phyloP scores from a whole-genome alignment of 2,113 vertebrate species.

The Phodopus roborovskii region DNA sequence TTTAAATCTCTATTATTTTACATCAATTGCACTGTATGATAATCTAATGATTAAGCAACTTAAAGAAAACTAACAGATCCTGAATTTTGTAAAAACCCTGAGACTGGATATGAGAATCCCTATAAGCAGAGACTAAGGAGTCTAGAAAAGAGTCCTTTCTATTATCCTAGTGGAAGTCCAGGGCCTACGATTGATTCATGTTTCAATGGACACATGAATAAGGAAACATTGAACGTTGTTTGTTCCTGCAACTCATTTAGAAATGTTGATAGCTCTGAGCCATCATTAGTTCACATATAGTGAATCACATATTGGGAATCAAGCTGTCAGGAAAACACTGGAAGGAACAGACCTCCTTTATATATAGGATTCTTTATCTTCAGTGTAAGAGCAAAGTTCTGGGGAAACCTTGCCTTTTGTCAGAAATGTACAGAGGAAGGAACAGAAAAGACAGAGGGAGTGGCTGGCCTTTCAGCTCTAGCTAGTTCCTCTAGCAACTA shows the following conservation, averaged over 20 bases:
- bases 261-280: conserved; percentile 9
- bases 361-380: background rate
- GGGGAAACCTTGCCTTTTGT: background rate
- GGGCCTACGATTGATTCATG: background rate
- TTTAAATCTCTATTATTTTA: background rate
- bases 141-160: background rate
- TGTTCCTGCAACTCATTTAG: background rate
- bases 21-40: background rate
- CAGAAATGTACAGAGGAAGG: background rate
- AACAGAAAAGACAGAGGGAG: background rate
- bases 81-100: background rate
- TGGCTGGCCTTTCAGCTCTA: background rate
- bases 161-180: background rate
- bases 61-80: background rate
- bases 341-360: background rate
- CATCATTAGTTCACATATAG: background rate
- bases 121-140: background rate
- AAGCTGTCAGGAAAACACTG: background rate
- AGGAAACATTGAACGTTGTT: background rate
- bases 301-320: background rate
- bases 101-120: background rate
- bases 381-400: background rate
- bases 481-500: background rate
- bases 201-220: background rate
- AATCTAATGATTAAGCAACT: background rate